Conservation (phyloP, 1,140 invertebrate genomes). For the Nasonia longicornis region DNA sequence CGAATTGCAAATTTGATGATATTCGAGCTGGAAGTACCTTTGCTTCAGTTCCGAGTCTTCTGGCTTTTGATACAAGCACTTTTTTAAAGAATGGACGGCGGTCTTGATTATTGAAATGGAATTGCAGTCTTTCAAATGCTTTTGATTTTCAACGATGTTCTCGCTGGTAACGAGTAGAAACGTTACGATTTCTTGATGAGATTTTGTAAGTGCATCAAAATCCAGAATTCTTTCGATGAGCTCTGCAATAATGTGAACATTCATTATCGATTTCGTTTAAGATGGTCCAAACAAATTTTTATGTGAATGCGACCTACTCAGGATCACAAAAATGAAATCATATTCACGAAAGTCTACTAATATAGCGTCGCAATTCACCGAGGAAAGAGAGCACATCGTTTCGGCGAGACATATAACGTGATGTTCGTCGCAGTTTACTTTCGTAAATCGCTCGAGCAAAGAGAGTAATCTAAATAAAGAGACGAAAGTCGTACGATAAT, state of each 20-base stretch:
- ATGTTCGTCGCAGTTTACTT: constrained; percentile 43
- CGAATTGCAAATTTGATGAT: constrained; percentile 2
- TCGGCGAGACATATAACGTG: constrained; percentile 46
- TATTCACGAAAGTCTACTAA: constrained; percentile 48
- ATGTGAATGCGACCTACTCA: not conserved
- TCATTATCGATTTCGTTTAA: not conserved
- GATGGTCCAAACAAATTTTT: too few relatives aligned
- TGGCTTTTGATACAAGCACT: constrained; percentile 47
- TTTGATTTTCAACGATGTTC: constrained; percentile 46
- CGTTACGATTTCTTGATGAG: constrained; percentile 54
- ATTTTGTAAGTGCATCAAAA: constrained; percentile 47
- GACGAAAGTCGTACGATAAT: not conserved
- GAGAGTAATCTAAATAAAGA: constrained; percentile 50
- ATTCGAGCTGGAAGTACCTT: constrained; percentile 47
- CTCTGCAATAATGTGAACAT: constrained; percentile 45
- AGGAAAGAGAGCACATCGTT: constrained; percentile 52
- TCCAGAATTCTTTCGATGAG: constrained; percentile 47
- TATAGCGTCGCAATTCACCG: constrained; percentile 39
- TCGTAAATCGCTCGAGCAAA: constrained; percentile 50
- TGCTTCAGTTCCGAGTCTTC: constrained; percentile 57
- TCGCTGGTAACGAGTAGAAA: constrained; percentile 51
- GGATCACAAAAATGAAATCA: constrained; percentile 29
- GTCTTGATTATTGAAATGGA: constrained; percentile 47
- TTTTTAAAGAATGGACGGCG: constrained; percentile 47
- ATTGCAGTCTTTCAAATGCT: constrained; percentile 39